These are phyloP conservation scores for Sebastes iracundus DNA, from an alignment of 2,797 vertebrate genomes.

Conservation along the genomic window DNA sequence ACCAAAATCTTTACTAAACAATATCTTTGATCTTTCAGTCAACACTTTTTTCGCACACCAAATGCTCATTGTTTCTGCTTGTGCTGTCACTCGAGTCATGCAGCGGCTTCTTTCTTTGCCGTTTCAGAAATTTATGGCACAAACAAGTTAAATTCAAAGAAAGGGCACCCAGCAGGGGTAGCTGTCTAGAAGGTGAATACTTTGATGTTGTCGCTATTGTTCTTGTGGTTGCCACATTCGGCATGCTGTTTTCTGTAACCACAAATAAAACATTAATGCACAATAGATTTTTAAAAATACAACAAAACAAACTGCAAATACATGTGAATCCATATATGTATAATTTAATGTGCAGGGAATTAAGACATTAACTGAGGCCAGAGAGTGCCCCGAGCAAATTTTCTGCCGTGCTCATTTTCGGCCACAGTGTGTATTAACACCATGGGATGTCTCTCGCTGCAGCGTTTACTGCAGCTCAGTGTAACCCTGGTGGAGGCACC, in stretches of 20 bases:
- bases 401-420: neutral
- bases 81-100: neutral
- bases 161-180: conserved; percentile 39
- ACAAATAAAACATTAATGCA: conserved; percentile 8
- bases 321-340: neutral
- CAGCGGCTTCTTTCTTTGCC: neutral
- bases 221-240: conserved; percentile 3
- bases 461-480: conserved; percentile 8
- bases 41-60: neutral
- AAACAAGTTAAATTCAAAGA: conserved; percentile 42
- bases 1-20: neutral
- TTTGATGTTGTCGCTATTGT: conserved; percentile 32
- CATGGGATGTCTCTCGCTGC: conserved; percentile 2
- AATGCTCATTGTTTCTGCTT: neutral
- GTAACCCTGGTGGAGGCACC: conserved; percentile 9
- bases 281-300: neutral
- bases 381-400: neutral
- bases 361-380: neutral
- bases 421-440: conserved; percentile 2
- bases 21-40: neutral
- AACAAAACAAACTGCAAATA: neutral
- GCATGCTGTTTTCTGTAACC: conserved; percentile 4
- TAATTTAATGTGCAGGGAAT: neutral
- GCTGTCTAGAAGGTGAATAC: conserved; percentile 13
- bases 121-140: conserved; percentile 5